Evolutionary conservation across 1,140 invertebrate genomes (phyloP).

Genomic region (Babylonia areolata): DNA sequence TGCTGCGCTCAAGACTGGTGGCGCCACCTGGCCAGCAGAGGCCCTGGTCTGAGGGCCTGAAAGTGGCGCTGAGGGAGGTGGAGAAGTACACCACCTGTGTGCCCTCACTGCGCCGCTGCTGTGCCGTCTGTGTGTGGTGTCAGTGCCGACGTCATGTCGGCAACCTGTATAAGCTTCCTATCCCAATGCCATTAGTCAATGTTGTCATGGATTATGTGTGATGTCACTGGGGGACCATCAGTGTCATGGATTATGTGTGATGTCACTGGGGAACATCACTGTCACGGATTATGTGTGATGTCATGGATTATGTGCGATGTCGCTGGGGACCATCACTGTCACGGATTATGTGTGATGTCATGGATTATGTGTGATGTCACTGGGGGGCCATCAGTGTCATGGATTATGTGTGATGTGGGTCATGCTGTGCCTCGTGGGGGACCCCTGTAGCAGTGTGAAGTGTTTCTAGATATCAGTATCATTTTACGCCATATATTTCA

Average conservation of each 20-base stretch:
- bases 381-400: background rate
- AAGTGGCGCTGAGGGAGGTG: background rate
- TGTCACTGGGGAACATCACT: constrained; percentile 8
- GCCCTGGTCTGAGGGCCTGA: background rate
- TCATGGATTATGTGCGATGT: background rate
- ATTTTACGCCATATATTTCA: too few relatives aligned
- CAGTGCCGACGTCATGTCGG: constrained; percentile 34
- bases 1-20: background rate
- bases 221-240: constrained; percentile 1
- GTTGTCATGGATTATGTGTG: constrained; percentile 30
- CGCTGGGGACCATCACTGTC: background rate
- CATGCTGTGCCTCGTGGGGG: too few relatives aligned
- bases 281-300: constrained; percentile 28
- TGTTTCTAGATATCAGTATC: too few relatives aligned
- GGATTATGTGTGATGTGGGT: background rate
- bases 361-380: background rate
- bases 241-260: background rate
- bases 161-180: constrained; percentile 37
- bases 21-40: background rate
- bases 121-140: constrained; percentile 38
- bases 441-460: too few relatives aligned
- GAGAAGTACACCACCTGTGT: constrained; percentile 5
- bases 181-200: constrained; percentile 32
- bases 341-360: background rate
- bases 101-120: constrained; percentile 38